Conservation (phyloP, 64 coral and sea anemone genomes). For the Montipora cactus region DNA sequence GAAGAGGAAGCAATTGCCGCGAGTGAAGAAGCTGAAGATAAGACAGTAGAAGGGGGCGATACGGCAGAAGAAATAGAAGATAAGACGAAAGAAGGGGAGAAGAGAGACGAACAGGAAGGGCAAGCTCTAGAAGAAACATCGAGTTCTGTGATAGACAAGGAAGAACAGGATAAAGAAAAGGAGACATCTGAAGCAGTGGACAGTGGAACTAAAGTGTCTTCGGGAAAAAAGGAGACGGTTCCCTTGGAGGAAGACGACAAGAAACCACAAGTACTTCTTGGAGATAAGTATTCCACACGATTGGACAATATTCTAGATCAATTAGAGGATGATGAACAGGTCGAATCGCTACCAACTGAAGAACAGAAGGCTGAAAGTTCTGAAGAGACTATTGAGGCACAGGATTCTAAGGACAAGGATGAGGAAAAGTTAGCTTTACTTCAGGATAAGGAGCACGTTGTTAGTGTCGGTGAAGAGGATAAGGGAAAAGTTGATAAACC, state of each 20-base stretch:
- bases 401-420: slow-evolving; percentile 15
- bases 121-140: not conserved
- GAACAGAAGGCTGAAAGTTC: not conserved
- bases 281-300: slow-evolving; percentile 73
- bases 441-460: slow-evolving; percentile 35
- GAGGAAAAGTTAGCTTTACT: not conserved
- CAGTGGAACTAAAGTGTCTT: not conserved
- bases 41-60: slow-evolving; percentile 13
- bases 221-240: not conserved
- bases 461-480: slow-evolving; percentile 19
- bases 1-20: not conserved
- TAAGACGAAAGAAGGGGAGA: not conserved
- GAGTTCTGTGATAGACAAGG: not conserved
- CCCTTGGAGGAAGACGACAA: not conserved
- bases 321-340: slow-evolving; percentile 62
- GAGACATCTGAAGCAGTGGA: not conserved
- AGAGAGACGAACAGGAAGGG: not conserved
- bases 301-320: slow-evolving; percentile 78
- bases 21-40: not conserved
- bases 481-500: slow-evolving; percentile 17
- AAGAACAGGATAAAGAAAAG: not conserved
- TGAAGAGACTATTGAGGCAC: slow-evolving; percentile 36
- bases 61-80: not conserved
- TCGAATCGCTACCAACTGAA: not conserved
- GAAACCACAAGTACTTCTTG: not conserved